Evolutionary conservation across 2,888 invertebrate genomes (phyloP), one percentile per base, ranked within the genome.

Genomic region (Sphaerophoria rueppellii): DNA sequence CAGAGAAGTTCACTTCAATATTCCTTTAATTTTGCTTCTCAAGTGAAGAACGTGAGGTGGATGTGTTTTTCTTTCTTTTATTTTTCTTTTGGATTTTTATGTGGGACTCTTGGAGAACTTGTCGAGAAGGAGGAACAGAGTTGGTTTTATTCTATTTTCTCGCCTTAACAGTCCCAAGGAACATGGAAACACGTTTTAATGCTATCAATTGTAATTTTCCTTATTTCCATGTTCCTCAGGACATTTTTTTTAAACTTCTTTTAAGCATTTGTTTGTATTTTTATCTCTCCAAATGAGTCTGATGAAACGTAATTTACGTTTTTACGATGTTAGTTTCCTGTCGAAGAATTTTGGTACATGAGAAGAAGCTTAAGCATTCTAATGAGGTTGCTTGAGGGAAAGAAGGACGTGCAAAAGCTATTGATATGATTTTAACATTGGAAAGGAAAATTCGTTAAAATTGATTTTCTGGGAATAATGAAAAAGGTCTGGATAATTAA

Each of bases 161-260:
- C 16, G 2, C 5, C 6, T 37, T 50, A 2, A 6, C 9, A 43
- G 12, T 43, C 9, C 16, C 12, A 0, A 40, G 46, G 2, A 7
- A 24, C 24, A 24, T 24, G n/a, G 50, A 35, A 12, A 52, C 65
- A 67, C 65, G 65, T 67, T 67, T 67, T 67, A 37, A 40, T 52
- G 35, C 65, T 52, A 67, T 67, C 65, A 67, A 67, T 67, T 65
- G 48, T 65, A 65, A 65, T 50, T 67, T 12, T 37, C 37, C 60
- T 40, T 43, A 43, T 43, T 16, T 37, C 37, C 50, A 34, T 48
- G 35, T 34, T 35, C 16, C 40, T 40, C 50, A 6, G 14, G 14
- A 12, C 37, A 37, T 37, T 50, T 60, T 52, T 52, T 52, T 65
- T 34, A 37, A 11, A 65, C 16, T 65, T 65, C 16, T 61, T 61